phyloP scores from a whole-genome alignment of 53 echinoderm and acorn worm species.

The Holothuria leucospilota region DNA sequence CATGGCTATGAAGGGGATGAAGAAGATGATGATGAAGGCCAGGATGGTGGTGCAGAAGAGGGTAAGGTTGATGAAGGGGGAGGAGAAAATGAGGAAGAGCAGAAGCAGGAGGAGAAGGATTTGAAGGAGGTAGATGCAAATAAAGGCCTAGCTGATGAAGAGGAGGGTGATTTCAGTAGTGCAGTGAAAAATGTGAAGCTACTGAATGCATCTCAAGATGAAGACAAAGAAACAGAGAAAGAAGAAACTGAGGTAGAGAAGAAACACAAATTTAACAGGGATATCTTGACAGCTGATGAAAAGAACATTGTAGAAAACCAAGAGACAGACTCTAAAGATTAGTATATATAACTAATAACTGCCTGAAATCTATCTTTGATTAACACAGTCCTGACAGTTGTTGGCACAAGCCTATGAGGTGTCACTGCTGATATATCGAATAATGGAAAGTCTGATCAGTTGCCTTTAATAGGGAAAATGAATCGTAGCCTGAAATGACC shows the following conservation, averaged over 20 bases:
- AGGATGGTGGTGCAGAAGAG: neutral
- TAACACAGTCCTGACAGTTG: too few relatives aligned
- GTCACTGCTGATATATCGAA: too few relatives aligned
- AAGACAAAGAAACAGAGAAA: neutral
- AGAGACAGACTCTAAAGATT: too few relatives aligned
- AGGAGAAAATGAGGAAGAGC: neutral
- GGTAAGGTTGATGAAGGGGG: neutral
- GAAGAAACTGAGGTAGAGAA: neutral
- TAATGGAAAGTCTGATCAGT: too few relatives aligned
- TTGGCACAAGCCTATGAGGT: too few relatives aligned
- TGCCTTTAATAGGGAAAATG: too few relatives aligned
- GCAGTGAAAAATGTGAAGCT: neutral
- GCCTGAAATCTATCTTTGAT: too few relatives aligned
- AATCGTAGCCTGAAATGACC: too few relatives aligned
- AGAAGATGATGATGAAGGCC: neutral
- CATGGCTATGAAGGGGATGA: conserved; percentile 14
- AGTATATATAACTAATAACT: too few relatives aligned
- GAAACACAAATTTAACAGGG: neutral
- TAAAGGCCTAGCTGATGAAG: neutral
- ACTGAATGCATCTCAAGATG: neutral
- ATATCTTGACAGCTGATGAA: neutral
- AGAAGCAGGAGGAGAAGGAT: conserved; percentile 4
- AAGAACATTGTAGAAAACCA: neutral
- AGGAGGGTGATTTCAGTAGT: neutral
- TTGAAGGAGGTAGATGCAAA: neutral